Evolutionary conservation across 2,888 invertebrate genomes (phyloP).

Genomic region (Cephalotes varians): DNA sequence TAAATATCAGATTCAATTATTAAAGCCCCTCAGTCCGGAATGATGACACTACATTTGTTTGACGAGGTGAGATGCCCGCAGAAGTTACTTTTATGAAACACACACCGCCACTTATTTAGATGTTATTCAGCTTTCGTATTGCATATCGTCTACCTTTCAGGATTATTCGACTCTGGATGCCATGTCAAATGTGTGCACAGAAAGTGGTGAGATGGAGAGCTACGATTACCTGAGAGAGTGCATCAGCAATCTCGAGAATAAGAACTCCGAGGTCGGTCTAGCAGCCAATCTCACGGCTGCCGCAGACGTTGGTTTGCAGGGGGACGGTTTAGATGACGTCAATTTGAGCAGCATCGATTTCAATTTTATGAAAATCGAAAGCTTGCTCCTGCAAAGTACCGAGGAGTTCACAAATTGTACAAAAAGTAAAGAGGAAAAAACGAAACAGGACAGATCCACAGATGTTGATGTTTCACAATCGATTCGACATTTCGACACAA

Average conservation of each 20-base stretch:
- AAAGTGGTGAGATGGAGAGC: conserved; percentile 55
- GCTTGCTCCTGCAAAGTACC: conserved; percentile 51
- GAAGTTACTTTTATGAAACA: conserved; percentile 14
- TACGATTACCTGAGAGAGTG: conserved; percentile 73
- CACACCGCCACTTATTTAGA: not conserved
- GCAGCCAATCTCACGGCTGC: conserved; percentile 57
- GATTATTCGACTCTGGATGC: conserved; percentile 62
- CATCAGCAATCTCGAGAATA: conserved; percentile 70
- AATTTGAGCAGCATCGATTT: conserved; percentile 66
- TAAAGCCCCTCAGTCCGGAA: conserved; percentile 33
- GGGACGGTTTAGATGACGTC: conserved; percentile 56
- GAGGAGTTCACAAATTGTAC: conserved; percentile 6
- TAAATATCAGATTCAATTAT: conserved; percentile 29
- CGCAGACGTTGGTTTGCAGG: conserved; percentile 61
- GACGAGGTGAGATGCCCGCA: conserved; percentile 58
- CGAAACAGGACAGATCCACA: not conserved
- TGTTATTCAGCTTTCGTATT: not conserved
- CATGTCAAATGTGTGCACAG: conserved; percentile 60
- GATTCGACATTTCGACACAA: not conserved
- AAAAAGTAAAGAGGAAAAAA: conserved; percentile 22
- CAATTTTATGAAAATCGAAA: conserved; percentile 71
- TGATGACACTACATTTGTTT: conserved; percentile 57
- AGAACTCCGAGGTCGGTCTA: conserved; percentile 68
- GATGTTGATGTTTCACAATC: not conserved
- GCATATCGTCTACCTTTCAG: conserved; percentile 32